Evolutionary conservation across 2,888 invertebrate genomes (phyloP).

Genomic region (Odontocolon sp.): DNA sequence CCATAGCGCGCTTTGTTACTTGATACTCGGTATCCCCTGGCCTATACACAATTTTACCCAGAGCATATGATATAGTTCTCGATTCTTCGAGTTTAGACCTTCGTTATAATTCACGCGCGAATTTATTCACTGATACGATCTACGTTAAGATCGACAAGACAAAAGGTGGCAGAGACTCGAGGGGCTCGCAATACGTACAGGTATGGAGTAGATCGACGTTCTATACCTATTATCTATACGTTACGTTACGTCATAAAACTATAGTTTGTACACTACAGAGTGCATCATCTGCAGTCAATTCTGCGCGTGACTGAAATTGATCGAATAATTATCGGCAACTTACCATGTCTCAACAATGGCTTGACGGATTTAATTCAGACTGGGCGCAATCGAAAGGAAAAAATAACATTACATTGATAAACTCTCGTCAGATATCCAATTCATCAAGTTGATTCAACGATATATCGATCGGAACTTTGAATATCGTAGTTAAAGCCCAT

Average conservation of each 20-base stretch:
- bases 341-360: no score
- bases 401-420: no score
- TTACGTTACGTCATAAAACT: no score
- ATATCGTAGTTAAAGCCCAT: no score
- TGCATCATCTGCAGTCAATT: slow-evolving; percentile 21
- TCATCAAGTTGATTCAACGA: no score
- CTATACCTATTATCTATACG: slow-evolving; percentile 5
- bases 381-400: no score
- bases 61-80: slow-evolving; percentile 18
- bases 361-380: no score
- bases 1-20: background rate
- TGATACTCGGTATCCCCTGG: background rate
- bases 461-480: no score
- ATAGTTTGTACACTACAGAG: slow-evolving; percentile 15
- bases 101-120: slow-evolving; percentile 55
- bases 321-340: no score
- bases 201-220: slow-evolving; percentile 21
- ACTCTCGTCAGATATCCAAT: no score
- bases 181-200: slow-evolving; percentile 20
- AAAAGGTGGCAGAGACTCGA: slow-evolving; percentile 44
- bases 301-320: no score
- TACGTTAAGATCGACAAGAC: slow-evolving; percentile 56
- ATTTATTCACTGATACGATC: slow-evolving; percentile 59
- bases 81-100: slow-evolving; percentile 43
- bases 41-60: slow-evolving; percentile 7